phyloP scores from a whole-genome alignment of 2,888 invertebrate species.

The Phaonia tiefii region DNA sequence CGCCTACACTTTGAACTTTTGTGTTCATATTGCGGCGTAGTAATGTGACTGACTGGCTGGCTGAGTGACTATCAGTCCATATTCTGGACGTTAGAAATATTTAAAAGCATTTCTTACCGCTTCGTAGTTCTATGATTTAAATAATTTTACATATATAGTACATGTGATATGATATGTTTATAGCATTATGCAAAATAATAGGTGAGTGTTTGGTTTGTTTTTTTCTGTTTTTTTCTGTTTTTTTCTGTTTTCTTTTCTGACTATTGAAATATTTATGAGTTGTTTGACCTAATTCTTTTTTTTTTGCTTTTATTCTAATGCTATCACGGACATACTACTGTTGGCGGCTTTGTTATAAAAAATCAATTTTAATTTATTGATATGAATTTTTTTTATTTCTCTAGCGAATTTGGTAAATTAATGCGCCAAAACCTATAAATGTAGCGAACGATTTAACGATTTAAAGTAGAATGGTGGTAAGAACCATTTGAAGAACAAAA shows the following conservation, averaged over 20 bases:
- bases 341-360: not conserved
- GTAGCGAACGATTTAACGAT: too few relatives aligned
- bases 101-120: constrained; percentile 14
- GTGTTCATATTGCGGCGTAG: constrained; percentile 4
- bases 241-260: constrained; percentile 24
- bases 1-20: constrained; percentile 66
- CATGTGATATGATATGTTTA: constrained; percentile 58
- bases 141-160: too few relatives aligned
- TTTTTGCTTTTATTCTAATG: constrained; percentile 5
- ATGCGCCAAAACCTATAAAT: not conserved
- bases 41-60: too few relatives aligned
- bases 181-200: constrained; percentile 62
- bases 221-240: not conserved
- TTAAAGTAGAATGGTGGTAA: too few relatives aligned
- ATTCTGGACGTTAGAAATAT: not conserved
- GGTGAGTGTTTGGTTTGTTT: not conserved
- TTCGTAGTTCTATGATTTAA: constrained; percentile 55
- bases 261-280: constrained; percentile 58
- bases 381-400: not conserved
- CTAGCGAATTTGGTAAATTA: not conserved
- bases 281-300: constrained; percentile 58
- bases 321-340: not conserved
- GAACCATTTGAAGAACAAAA: too few relatives aligned
- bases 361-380: constrained; percentile 23
- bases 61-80: not conserved